Conservation (phyloP, 2,888 invertebrate genomes). For the Neoitamus cyanurus region DNA sequence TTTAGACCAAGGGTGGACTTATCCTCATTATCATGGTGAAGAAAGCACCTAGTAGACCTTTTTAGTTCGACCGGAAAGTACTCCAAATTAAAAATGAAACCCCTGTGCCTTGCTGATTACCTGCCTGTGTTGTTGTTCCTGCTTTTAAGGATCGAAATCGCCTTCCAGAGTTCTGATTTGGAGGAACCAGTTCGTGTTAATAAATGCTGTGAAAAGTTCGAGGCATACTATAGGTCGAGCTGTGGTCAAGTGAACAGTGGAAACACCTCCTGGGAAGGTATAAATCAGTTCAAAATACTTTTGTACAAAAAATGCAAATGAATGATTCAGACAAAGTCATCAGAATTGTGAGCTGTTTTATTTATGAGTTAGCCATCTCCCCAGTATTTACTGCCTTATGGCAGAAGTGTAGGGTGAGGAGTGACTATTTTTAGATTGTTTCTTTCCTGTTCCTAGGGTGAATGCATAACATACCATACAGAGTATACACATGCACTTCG, state of each 20-base stretch:
- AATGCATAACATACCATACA: not conserved
- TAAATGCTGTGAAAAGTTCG: conserved; percentile 82
- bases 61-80: not conserved
- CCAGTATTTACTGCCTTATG: not conserved
- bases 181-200: conserved; percentile 71
- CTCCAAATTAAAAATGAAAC: not conserved
- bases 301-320: conserved; percentile 54
- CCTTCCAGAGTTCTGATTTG: conserved; percentile 49
- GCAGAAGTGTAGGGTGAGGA: not conserved
- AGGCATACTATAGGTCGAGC: conserved; percentile 75
- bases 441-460: not conserved
- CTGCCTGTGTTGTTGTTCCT: not conserved
- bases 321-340: not conserved
- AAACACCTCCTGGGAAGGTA: conserved; percentile 69
- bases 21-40: not conserved
- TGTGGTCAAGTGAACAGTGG: conserved; percentile 73
- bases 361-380: not conserved
- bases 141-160: not conserved
- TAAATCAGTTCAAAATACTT: not conserved
- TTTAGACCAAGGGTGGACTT: not conserved
- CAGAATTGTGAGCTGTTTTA: not conserved
- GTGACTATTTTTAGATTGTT: not conserved
- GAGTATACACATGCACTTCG: not conserved
- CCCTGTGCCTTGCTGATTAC: not conserved
- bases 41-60: not conserved